phyloP scores from a whole-genome alignment of 2,113 vertebrate genomes.

The Heliornis fulica region DNA sequence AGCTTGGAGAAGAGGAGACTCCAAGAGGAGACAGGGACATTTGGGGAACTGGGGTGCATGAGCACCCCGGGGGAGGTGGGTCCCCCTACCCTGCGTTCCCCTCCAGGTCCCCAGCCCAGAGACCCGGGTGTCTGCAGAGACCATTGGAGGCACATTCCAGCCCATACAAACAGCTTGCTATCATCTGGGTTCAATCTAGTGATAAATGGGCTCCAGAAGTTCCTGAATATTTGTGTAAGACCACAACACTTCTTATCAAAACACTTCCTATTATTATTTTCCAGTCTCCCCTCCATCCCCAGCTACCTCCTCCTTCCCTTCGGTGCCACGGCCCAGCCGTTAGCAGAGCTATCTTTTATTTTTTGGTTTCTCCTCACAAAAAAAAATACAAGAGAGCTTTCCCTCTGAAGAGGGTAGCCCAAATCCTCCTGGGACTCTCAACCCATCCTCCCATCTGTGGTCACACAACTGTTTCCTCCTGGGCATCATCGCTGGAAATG shows the following conservation, averaged over 20 bases:
- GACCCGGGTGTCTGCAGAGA: not conserved
- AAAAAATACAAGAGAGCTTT: slow-evolving; percentile 1
- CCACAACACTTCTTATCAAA: slow-evolving; percentile 53
- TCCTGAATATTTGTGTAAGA: slow-evolving; percentile 45
- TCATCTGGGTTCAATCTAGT: slow-evolving; percentile 57
- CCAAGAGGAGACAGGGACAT: no score
- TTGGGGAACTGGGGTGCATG: no score
- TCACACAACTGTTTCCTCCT: slow-evolving; percentile 12
- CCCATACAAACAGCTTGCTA: not conserved
- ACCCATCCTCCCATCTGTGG: slow-evolving; percentile 43
- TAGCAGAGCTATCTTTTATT: not conserved
- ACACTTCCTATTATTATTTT: slow-evolving; percentile 56
- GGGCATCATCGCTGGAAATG: slow-evolving; percentile 32
- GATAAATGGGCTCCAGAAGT: slow-evolving; percentile 57
- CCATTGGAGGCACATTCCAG: slow-evolving; percentile 42
- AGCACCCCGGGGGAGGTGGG: accelerated
- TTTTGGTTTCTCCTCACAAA: not conserved
- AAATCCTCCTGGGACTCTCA: not conserved
- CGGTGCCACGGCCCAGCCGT: not conserved
- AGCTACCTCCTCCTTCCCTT: slow-evolving; percentile 33
- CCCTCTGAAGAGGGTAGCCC: not conserved
- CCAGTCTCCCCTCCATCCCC: not conserved
- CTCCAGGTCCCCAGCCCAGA: accelerated
- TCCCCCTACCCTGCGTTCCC: accelerated
- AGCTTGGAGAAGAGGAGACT: no score